Base-by-base conservation (phyloP, 2,797 vertebrate species). In the Lepilemur septentrionalis region DNA sequence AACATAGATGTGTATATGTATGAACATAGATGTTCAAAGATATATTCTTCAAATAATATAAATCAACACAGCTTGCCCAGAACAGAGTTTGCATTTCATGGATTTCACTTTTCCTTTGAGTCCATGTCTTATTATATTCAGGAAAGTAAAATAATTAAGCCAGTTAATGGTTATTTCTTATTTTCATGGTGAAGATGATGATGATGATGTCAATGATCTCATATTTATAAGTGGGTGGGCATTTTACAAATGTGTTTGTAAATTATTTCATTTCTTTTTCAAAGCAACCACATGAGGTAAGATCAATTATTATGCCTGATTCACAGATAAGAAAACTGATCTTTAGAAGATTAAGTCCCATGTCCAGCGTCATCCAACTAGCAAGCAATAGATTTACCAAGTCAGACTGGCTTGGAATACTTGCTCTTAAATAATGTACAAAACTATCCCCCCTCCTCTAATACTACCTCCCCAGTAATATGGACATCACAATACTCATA, bases 261-360 rank as follows among this genome's bases (percentile, higher is more conserved):
- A 87, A 65, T 88, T 61, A 70, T 59, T 95, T 93, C 12, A 50
- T 87, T 91, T 38, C 30, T 25, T 95, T 96, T 94, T 81, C 55
- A 92, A 52, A 96, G 73, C 4, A 89, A 55, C 59, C 32, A 86
- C 18, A 23, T 38, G n/a, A 80, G 11, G 46, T 48, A 93, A 59
- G 32, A 65, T 46, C 17, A 59, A 41, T 52, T 38, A 57, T 69
- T 67, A 22, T 23, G 9, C 70, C 46, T 75, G 7, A 63, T 32
- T 96, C 57, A 72, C 18, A 91, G 32, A 43, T 41, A 59, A 70
- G 61, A 17, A 92, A 84, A 55, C 52, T 59, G 30, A 94, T 69
- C 11, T 9, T 32, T 35, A 50, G 7, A 32, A 14, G 57, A 9
- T 43, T 87, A 78, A 83, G 30, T 69, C 67, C 14, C 7, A 30